Conservation (phyloP, 2,797 vertebrate genomes). For the Etheostoma nigrum region DNA sequence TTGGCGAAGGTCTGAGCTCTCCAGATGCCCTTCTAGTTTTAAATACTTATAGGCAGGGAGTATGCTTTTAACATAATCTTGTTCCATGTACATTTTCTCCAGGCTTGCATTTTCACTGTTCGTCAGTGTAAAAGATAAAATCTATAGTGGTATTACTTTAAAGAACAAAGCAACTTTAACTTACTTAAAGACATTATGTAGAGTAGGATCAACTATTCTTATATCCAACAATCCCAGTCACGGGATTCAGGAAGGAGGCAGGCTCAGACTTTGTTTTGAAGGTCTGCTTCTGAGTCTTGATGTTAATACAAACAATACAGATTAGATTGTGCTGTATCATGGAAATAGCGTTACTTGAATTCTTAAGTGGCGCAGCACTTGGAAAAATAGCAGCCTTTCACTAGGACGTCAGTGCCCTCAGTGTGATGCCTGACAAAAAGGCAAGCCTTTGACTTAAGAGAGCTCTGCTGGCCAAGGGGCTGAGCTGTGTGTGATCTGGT, state of each 20-base stretch:
- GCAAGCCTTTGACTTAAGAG: slow-evolving; percentile 53
- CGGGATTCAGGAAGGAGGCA: slow-evolving; percentile 2
- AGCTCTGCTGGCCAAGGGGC: slow-evolving; percentile 59
- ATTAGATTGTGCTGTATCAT: slow-evolving; percentile 23
- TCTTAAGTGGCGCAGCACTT: slow-evolving; percentile 27
- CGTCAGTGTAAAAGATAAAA: not conserved
- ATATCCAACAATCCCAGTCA: not conserved
- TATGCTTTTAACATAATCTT: not conserved
- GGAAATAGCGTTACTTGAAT: slow-evolving; percentile 36
- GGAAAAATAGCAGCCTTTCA: slow-evolving; percentile 40
- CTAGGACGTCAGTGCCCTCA: slow-evolving; percentile 28
- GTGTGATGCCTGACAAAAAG: slow-evolving; percentile 59
- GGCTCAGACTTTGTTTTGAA: slow-evolving; percentile 5
- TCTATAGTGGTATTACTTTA: not conserved
- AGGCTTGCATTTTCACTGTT: not conserved
- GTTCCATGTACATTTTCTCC: not conserved
- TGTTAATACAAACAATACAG: slow-evolving; percentile 26
- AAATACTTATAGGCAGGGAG: not conserved
- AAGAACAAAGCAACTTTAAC: not conserved
- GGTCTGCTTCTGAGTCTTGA: slow-evolving; percentile 8
- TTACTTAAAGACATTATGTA: not conserved
- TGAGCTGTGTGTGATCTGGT: slow-evolving; percentile 76
- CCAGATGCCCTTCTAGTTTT: no score
- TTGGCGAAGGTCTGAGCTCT: no score
- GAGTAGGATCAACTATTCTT: not conserved